These are phyloP conservation scores for Pemphredon lugubris DNA, from an alignment of 2,888 invertebrate species.

Conservation along the genomic window DNA sequence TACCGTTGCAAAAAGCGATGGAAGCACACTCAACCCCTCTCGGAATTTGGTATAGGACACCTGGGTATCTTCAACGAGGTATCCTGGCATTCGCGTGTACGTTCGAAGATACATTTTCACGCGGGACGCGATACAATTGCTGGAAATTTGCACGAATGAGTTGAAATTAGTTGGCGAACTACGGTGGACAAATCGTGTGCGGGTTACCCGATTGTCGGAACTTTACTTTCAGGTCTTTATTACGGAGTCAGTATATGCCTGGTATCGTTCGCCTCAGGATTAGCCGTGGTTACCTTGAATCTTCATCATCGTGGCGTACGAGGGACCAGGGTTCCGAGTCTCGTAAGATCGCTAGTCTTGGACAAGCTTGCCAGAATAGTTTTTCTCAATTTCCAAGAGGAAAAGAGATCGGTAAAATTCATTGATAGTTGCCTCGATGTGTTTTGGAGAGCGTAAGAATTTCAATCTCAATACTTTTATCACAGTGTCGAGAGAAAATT, in stretches of 20 bases:
- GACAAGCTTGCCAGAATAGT: constrained; percentile 88
- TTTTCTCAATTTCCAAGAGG: constrained; percentile 87
- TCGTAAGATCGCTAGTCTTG: constrained; percentile 87
- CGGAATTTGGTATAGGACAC: not conserved
- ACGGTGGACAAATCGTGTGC: not conserved
- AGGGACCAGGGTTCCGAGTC: constrained; percentile 89
- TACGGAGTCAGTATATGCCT: constrained; percentile 92
- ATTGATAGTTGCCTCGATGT: no score
- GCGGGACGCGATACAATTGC: no score
- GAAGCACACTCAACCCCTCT: constrained; percentile 6
- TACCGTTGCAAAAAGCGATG: constrained; percentile 5
- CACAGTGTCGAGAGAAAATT: not conserved
- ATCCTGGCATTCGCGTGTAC: not conserved
- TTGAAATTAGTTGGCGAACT: not conserved
- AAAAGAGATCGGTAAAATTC: constrained; percentile 63
- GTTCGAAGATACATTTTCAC: no score
- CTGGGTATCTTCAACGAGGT: not conserved
- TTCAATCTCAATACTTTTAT: not conserved
- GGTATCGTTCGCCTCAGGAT: constrained; percentile 90
- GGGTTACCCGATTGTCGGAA: not conserved
- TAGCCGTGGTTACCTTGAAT: constrained; percentile 92
- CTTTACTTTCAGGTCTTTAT: constrained; percentile 85
- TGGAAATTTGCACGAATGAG: no score
- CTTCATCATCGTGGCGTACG: constrained; percentile 92
- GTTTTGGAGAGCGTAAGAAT: not conserved